Conservation (phyloP, 2,797 vertebrate genomes). For the Falco columbarius region DNA sequence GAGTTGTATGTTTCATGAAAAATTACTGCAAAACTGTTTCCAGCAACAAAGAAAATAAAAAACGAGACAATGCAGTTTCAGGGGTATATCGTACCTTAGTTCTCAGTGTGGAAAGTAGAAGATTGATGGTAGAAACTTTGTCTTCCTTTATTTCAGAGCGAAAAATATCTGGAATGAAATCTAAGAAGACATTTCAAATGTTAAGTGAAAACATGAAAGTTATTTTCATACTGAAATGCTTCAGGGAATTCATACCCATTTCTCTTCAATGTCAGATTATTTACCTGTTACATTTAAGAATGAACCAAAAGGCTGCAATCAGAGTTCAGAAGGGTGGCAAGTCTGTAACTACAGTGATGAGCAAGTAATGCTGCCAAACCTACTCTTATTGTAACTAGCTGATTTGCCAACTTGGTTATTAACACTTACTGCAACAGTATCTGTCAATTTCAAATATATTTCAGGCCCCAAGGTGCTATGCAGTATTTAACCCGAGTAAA, state of each 20-base stretch:
- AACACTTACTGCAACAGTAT: not conserved
- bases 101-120: constrained; percentile 89
- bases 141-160: constrained; percentile 90
- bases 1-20: not conserved
- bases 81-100: constrained; percentile 80
- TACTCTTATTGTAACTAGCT: not conserved
- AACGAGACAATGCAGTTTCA: not conserved
- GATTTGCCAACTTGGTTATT: not conserved
- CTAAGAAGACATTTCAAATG: constrained; percentile 75
- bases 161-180: constrained; percentile 90
- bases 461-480: not conserved
- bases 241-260: not conserved
- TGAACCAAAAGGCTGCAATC: not conserved
- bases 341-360: not conserved
- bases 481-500: not conserved
- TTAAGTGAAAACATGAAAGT: constrained; percentile 7
- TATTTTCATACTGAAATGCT: not conserved
- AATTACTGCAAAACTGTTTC: not conserved
- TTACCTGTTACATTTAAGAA: not conserved
- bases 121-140: constrained; percentile 86
- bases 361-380: not conserved
- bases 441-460: not conserved
- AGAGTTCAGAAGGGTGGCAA: not conserved
- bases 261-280: not conserved
- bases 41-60: not conserved